Evolutionary conservation across 1,140 invertebrate genomes (phyloP), one percentile per base, ranked within the genome.

Genomic region (Choristoneura fumiferana): DNA sequence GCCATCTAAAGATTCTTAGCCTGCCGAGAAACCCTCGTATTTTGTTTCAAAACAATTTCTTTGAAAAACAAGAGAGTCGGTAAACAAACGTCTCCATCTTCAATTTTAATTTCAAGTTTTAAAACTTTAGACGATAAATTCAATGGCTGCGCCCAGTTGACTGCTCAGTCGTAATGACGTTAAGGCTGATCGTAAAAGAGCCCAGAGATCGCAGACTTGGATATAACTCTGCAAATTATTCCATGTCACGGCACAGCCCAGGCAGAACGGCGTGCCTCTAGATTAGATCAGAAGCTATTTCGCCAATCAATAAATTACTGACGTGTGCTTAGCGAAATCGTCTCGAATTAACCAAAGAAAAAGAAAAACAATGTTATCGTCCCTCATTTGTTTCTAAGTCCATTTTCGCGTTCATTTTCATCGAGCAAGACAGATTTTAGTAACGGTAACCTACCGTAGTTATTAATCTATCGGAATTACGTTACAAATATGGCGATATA

Each of bases 191-290:
- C 43, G 43, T 14, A 29, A 29, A 29, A 29, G 22, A 45, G 17
- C 40, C 6, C 18, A 22, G 43, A 29, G 22, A 49, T 49, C 43
- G 18, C 18, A 33, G 43, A 49, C 18, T 49, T 49, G 14, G 40
- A 45, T 43, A 43, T 18, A 43, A 18, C n/a, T 49, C 43, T 6
- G 43, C 18, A n/a, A 33, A 49, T 49, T 22, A 49, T 49, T 49
- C 43, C 18, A 29, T 29, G 17, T 49, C 43, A 49, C 43, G 43
- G 18, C 43, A 29, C 43, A 49, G 15, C 15, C 9, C 40, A 9
- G 15, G 43, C 18, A 29, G 22, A 29, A 29, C 2, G 22, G 10
- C 17, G 43, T 29, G 5, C 43, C 43, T n/a, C n/a, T 49, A 49
- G 43, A 49, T 49, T 49, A 29, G 6, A 49, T 49, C 43, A 6